A percentile compares a stretch with the other conserved stretches of the same genome.
These are phyloP conservation scores for Staurois parvus DNA, from an alignment of 2,797 vertebrate species.

Conservation along the genomic window DNA sequence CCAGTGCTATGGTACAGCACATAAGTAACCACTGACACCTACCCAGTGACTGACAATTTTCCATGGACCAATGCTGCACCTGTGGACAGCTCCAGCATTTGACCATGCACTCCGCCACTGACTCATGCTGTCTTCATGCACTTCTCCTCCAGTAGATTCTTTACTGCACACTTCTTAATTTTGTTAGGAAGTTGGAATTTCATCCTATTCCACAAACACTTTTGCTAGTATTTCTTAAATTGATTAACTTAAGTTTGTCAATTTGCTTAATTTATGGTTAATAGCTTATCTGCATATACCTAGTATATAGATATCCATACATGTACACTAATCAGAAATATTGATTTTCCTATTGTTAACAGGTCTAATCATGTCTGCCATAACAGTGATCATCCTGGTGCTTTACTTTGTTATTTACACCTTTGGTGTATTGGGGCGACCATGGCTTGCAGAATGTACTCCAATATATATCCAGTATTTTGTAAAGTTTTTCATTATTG, in stretches of 20 bases:
- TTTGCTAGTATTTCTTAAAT: not conserved
- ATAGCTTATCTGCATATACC: not conserved
- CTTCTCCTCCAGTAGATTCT: too few species aligned
- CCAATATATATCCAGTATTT: constrained; percentile 97
- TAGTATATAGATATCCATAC: too few species aligned
- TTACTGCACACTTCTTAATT: too few species aligned
- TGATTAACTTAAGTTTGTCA: not conserved
- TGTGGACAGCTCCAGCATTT: too few species aligned
- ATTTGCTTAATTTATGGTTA: not conserved
- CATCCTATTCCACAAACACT: too few species aligned
- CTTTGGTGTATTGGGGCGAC: constrained; percentile 81
- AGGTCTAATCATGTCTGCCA: constrained; percentile 95
- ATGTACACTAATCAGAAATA: not conserved
- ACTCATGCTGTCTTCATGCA: too few species aligned
- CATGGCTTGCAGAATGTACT: constrained; percentile 89
- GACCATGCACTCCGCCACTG: too few species aligned
- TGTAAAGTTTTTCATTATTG: constrained; percentile 99
- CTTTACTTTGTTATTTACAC: constrained; percentile 93
- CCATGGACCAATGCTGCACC: too few species aligned
- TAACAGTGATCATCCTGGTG: constrained; percentile 95
- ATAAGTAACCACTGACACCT: too few species aligned
- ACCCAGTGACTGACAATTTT: too few species aligned
- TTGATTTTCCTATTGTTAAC: constrained; percentile 50
- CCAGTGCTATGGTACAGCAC: too few species aligned
- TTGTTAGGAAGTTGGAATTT: too few species aligned